Evolutionary conservation across 2,797 vertebrate genomes (phyloP).

Genomic region (Myotis planiceps): DNA sequence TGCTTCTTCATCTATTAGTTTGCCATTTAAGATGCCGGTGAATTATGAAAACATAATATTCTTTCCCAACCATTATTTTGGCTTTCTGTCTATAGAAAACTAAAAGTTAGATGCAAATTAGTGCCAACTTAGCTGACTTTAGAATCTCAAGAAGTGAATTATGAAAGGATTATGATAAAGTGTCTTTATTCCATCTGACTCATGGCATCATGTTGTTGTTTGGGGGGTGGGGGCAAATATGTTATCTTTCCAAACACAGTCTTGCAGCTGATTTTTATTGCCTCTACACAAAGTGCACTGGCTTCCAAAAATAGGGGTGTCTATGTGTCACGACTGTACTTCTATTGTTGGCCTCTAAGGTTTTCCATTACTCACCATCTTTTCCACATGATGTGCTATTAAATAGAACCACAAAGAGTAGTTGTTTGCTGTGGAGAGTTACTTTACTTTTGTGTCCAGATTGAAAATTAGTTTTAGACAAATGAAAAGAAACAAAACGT

Average conservation of each 20-base stretch:
- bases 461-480: not conserved
- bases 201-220: not conserved
- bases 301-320: not conserved
- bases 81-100: constrained; percentile 13
- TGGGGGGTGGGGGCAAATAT: not conserved
- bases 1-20: constrained; percentile 10
- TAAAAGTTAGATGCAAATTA: constrained; percentile 58
- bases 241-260: constrained; percentile 14
- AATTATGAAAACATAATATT: constrained; percentile 50
- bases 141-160: constrained; percentile 42
- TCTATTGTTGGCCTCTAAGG: not conserved
- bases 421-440: not conserved
- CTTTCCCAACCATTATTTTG: constrained; percentile 25
- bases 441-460: not conserved
- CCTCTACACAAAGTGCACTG: not conserved
- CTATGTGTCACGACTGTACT: not conserved
- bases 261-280: constrained; percentile 34
- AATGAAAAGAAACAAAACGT: constrained; percentile 31
- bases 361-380: not conserved
- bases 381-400: not conserved
- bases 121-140: constrained; percentile 29
- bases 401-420: not conserved
- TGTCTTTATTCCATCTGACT: constrained; percentile 43
- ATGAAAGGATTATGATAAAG: constrained; percentile 48
- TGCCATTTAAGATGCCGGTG: not conserved